phyloP scores from a whole-genome alignment of 2,888 invertebrate genomes.

The Nudaria mundana region DNA sequence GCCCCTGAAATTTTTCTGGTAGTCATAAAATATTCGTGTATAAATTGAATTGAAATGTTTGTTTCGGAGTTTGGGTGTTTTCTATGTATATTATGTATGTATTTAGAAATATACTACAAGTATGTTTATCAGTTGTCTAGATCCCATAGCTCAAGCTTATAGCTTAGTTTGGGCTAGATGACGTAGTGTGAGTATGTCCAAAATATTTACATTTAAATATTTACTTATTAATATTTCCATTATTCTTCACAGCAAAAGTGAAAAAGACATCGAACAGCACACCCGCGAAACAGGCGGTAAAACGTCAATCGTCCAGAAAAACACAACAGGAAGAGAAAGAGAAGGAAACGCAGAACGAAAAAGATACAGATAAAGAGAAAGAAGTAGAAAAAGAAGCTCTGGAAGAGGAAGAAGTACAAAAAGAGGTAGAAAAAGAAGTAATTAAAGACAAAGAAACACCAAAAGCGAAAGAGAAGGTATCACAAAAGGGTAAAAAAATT shows the following conservation, averaged over 20 bases:
- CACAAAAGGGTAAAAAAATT: not conserved
- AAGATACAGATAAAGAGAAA: slow-evolving; percentile 10
- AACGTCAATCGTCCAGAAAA: slow-evolving; percentile 61
- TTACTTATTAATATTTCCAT: no score
- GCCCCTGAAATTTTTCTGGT: no score
- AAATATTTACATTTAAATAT: no score
- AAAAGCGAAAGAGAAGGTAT: slow-evolving; percentile 1
- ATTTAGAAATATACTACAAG: no score
- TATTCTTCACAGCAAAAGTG: slow-evolving; percentile 44
- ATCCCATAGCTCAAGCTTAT: no score
- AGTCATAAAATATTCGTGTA: no score
- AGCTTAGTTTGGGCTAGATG: no score
- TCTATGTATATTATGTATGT: no score
- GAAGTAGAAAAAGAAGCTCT: slow-evolving; percentile 2
- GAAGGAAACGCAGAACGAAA: slow-evolving; percentile 30
- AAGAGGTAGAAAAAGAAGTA: slow-evolving; percentile 7
- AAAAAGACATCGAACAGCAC: slow-evolving; percentile 46
- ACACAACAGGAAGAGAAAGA: slow-evolving; percentile 49
- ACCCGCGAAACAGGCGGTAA: slow-evolving; percentile 40
- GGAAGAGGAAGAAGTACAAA: not conserved
- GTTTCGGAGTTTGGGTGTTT: no score
- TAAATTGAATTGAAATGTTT: no score
- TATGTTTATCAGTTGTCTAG: no score
- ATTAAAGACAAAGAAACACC: not conserved
- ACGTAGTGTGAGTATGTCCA: no score